These are phyloP conservation scores for Todus mexicanus DNA, from an alignment of 2,797 vertebrate genomes.

Conservation along the genomic window DNA sequence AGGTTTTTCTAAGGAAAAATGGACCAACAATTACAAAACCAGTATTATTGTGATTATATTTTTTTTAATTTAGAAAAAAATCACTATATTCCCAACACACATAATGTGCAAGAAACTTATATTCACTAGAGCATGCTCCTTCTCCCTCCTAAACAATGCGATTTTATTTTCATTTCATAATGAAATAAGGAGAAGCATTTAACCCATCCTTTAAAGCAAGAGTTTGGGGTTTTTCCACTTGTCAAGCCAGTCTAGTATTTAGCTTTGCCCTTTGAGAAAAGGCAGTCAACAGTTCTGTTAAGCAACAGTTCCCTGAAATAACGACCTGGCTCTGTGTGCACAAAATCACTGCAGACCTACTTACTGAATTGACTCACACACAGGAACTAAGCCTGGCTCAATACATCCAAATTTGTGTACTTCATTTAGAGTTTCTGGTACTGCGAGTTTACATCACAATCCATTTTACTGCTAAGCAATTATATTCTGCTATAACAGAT, in stretches of 20 bases:
- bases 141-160: not conserved
- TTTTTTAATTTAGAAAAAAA: not conserved
- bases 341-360: slow-evolving; percentile 36
- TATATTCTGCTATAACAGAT: not conserved
- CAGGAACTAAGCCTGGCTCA: not conserved
- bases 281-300: not conserved
- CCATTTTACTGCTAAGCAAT: not conserved
- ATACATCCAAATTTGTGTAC: slow-evolving; percentile 25
- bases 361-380: not conserved
- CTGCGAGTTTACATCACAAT: not conserved
- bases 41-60: no score
- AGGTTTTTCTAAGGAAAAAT: not conserved
- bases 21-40: not conserved
- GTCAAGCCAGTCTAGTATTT: not conserved
- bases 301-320: slow-evolving; percentile 43
- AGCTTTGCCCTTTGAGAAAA: slow-evolving; percentile 31
- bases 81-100: not conserved
- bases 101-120: not conserved
- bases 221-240: not conserved
- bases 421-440: slow-evolving; percentile 18
- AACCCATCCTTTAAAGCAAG: not conserved
- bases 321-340: not conserved
- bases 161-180: not conserved
- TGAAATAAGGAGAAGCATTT: not conserved
- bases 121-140: not conserved